A percentile compares a stretch with the other conserved stretches of the same genome.
phyloP scores from a whole-genome alignment of 2,113 vertebrate genomes.

The Melanerpes aurifrons region DNA sequence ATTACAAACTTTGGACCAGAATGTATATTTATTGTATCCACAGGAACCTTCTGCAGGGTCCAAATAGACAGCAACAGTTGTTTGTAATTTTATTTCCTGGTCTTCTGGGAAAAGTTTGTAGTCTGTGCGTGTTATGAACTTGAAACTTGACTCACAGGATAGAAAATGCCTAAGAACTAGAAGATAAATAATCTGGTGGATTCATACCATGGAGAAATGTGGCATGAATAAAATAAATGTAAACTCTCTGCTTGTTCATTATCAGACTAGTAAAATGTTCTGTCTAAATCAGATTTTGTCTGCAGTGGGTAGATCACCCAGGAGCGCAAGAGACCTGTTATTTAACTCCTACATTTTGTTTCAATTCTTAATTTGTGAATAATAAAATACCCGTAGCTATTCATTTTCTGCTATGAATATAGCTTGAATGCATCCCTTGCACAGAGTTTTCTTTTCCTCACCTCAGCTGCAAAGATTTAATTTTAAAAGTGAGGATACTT shows the following conservation, averaged over 20 bases:
- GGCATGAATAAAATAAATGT: slow-evolving; percentile 14
- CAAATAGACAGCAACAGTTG: slow-evolving; percentile 25
- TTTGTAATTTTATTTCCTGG: slow-evolving; percentile 41
- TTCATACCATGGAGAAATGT: slow-evolving; percentile 38
- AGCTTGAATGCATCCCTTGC: background rate
- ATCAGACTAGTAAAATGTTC: slow-evolving; percentile 33
- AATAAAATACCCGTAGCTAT: slow-evolving; percentile 43
- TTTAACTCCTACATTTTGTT: slow-evolving; percentile 50
- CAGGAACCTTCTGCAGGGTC: background rate
- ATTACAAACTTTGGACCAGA: background rate
- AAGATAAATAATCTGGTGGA: slow-evolving; percentile 17
- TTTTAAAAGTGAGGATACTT: background rate
- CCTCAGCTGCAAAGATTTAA: background rate
- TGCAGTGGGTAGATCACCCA: slow-evolving; percentile 41
- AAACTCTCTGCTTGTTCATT: slow-evolving; percentile 63
- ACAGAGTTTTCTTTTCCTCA: background rate
- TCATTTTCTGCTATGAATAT: slow-evolving; percentile 15
- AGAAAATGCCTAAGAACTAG: background rate
- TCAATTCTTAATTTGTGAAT: slow-evolving; percentile 56
- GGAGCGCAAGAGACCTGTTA: slow-evolving; percentile 56
- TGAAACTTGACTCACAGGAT: slow-evolving; percentile 3
- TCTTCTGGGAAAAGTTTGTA: background rate
- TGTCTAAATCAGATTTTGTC: slow-evolving; percentile 31
- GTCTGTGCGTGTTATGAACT: background rate
- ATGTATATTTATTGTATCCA: background rate